A percentile compares a stretch with the other conserved stretches of the same genome.
phyloP scores from a whole-genome alignment of 2,888 invertebrate species.

The Cantharis nigra region DNA sequence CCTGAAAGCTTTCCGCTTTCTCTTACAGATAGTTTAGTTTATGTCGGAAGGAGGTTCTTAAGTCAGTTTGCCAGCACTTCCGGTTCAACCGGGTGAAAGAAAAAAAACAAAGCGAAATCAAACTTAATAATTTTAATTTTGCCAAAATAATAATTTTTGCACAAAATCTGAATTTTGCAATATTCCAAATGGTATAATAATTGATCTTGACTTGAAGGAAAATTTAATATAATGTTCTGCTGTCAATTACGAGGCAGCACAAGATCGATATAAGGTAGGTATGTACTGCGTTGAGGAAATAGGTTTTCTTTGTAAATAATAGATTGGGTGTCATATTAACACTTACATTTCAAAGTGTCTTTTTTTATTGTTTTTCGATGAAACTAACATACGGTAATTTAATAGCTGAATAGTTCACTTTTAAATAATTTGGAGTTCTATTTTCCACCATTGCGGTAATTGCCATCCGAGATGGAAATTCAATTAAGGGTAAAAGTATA shows the following conservation, averaged over 20 bases:
- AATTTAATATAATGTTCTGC: background rate
- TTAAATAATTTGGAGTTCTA: background rate
- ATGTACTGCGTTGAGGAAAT: background rate
- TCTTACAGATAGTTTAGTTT: background rate
- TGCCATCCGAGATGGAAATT: background rate
- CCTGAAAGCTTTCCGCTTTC: background rate
- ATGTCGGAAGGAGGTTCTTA: background rate
- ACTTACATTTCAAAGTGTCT: background rate
- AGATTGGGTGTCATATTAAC: background rate
- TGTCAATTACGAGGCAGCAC: background rate
- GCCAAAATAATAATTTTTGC: no score
- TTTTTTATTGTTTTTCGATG: background rate
- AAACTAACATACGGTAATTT: background rate
- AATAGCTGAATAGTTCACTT: background rate
- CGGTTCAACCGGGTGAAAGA: background rate
- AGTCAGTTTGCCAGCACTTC: background rate
- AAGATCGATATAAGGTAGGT: background rate
- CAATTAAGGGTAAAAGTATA: background rate
- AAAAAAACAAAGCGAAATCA: background rate
- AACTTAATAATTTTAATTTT: background rate
- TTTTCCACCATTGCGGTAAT: background rate
- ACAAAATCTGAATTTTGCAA: background rate
- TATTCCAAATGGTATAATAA: background rate
- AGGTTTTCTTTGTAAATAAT: background rate
- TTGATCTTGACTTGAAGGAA: background rate